Conservation (phyloP, 2,797 vertebrate species). For the Enteromius paludinosus region DNA sequence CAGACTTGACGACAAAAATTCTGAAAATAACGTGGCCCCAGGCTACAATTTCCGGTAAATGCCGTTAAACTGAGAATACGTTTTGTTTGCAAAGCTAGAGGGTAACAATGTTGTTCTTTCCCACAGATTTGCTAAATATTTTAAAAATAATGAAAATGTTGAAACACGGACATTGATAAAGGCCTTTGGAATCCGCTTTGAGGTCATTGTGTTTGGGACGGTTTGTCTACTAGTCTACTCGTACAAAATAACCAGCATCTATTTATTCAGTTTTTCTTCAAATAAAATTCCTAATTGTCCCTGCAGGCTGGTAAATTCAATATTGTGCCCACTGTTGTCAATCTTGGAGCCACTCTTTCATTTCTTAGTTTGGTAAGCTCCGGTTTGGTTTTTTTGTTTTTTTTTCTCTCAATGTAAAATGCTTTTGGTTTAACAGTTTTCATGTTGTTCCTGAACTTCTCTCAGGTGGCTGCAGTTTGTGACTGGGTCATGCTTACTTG, state of each 20-base stretch:
- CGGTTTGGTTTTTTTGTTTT: background rate
- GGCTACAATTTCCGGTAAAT: conserved; percentile 85
- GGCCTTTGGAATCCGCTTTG: conserved; percentile 80
- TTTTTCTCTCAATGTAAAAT: background rate
- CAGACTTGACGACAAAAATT: conserved; percentile 79
- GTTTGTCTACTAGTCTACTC: conserved; percentile 49
- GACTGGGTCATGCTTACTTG: conserved; percentile 84
- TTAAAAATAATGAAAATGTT: conserved; percentile 56
- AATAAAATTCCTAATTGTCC: background rate
- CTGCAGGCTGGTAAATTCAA: conserved; percentile 83
- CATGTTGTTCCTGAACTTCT: background rate
- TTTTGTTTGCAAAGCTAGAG: background rate
- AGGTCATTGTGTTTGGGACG: conserved; percentile 80
- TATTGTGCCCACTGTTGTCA: conserved; percentile 85
- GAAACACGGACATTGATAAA: conserved; percentile 80
- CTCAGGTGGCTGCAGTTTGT: conserved; percentile 81
- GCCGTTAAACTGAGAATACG: background rate
- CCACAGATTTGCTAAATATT: conserved; percentile 84
- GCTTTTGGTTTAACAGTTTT: background rate
- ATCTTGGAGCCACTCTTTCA: conserved; percentile 80
- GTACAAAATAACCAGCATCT: background rate
- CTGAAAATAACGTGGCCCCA: conserved; percentile 76
- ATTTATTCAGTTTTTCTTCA: background rate
- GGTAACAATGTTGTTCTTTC: background rate
- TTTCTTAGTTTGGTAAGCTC: conserved; percentile 81